Base-by-base conservation (phyloP, 2,888 invertebrate genomes). In the Eilema sororculum region DNA sequence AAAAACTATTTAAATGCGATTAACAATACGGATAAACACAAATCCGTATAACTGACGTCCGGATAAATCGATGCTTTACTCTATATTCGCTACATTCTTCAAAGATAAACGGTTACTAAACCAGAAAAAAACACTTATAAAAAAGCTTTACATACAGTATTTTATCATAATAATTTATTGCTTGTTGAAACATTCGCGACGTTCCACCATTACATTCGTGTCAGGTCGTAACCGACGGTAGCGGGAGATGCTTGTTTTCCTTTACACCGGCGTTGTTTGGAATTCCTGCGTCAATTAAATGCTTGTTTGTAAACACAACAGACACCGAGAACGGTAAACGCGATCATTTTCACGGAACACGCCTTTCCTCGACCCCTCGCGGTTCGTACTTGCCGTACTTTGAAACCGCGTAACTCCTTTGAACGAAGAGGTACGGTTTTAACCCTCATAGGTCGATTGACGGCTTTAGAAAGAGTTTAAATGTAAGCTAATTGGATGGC, bases 211-310 rank as follows among this genome's bases (percentile, higher is more conserved):
- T 57, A 57, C 46, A 28, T 73, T 78, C 78, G 75, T 75, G 78
- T 73, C 77, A 78, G 73, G 74, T 75, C 80, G 81, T 81, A 82
- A 84, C 79, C 81, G 82, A 82, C 84, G 75, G 75, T 73, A 60
- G 77, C 77, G 81, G 79, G 81, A 83, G 82, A 81, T 78, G 77
- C 82, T 84, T 90, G 91, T 92, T 93, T 92, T 90, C 90, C 87
- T 90, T 90, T 86, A 83, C 88, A 83, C 84, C 82, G 86, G 72
- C 87, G 78, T 78, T 93, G 93, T 92, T 93, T 92, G 87, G 87
- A 90, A 94, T 93, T 93, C 92, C 86, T 89, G 83, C 84, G 89
- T 91, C 91, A 93, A 92, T 93, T 93, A 92, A 91, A 90, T 85
- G 87, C 84, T 85, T 93, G 91, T 93, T 94, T 93, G 90, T 93